Percentiles rank a stretch among this genome's conserved stretches.
Evolutionary conservation across 2,797 vertebrate species (phyloP).

Genomic region (Sebastes taczanowskii): DNA sequence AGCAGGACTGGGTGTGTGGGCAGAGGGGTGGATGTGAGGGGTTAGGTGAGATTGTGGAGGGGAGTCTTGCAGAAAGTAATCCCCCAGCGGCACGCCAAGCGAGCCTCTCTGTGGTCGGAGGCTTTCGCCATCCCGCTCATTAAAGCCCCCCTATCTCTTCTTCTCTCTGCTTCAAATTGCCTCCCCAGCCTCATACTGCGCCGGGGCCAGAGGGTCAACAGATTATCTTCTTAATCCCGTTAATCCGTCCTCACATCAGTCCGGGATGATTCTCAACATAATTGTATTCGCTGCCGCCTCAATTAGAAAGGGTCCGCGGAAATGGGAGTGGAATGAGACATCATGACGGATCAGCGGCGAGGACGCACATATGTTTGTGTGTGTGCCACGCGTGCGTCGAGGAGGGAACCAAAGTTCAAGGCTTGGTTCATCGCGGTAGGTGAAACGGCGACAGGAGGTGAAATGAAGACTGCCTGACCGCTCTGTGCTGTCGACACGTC

Average conservation of each 20-base stretch:
- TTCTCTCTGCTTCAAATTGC: slow-evolving; percentile 73
- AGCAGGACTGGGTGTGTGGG: slow-evolving; percentile 23
- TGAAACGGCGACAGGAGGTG: slow-evolving; percentile 9
- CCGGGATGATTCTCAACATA: slow-evolving; percentile 77
- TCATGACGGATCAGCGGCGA: slow-evolving; percentile 49
- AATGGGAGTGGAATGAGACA: slow-evolving; percentile 64
- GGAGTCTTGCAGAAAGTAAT: slow-evolving; percentile 62
- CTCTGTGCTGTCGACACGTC: neutral
- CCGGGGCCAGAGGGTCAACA: slow-evolving; percentile 73
- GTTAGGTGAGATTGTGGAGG: slow-evolving; percentile 49
- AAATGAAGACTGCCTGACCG: slow-evolving; percentile 13
- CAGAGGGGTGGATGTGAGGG: slow-evolving; percentile 1
- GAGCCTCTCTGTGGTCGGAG: slow-evolving; percentile 66
- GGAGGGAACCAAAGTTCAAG: slow-evolving; percentile 30
- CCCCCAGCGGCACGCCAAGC: slow-evolving; percentile 45
- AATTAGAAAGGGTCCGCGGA: slow-evolving; percentile 70
- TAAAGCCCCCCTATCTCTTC: slow-evolving; percentile 65
- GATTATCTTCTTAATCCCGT: slow-evolving; percentile 82
- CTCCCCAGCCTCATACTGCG: slow-evolving; percentile 74
- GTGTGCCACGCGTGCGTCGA: neutral
- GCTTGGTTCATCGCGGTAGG: neutral
- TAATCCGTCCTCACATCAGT: slow-evolving; percentile 82
- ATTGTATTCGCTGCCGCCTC: slow-evolving; percentile 75
- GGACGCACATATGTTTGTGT: slow-evolving; percentile 2
- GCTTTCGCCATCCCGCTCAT: slow-evolving; percentile 67